Evolutionary conservation across 2,113 vertebrate species (phyloP).

Genomic region (Crotalus viridis): DNA sequence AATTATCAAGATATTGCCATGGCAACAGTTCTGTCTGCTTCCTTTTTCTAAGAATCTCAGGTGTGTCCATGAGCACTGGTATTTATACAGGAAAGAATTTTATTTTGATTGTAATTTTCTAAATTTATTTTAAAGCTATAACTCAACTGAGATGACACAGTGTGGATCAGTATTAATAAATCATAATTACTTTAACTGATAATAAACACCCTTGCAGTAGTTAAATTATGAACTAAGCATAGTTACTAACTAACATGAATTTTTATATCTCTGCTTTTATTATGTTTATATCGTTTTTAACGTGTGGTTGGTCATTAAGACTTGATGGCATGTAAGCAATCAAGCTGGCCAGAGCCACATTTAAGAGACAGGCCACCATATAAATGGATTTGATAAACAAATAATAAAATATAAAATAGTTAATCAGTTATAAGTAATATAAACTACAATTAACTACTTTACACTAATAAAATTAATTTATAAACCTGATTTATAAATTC

Average conservation of each 20-base stretch:
- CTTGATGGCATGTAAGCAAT: neutral
- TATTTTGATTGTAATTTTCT: neutral
- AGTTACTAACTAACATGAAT: neutral
- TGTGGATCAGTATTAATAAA: neutral
- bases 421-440: neutral
- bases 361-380: neutral
- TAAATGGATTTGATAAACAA: neutral
- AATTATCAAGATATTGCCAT: neutral
- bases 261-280: neutral
- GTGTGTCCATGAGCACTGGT: neutral
- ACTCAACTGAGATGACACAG: neutral
- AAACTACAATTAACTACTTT: neutral
- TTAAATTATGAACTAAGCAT: neutral
- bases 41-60: neutral
- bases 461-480: neutral
- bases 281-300: neutral
- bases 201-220: neutral
- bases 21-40: neutral
- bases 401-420: neutral
- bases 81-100: neutral
- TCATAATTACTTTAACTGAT: neutral
- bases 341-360: neutral
- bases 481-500: neutral
- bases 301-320: neutral
- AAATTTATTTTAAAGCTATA: neutral